Percentiles rank a stretch among this genome's conserved stretches.
phyloP scores from a whole-genome alignment of 2,888 invertebrate genomes.

The Lithodes maja region DNA sequence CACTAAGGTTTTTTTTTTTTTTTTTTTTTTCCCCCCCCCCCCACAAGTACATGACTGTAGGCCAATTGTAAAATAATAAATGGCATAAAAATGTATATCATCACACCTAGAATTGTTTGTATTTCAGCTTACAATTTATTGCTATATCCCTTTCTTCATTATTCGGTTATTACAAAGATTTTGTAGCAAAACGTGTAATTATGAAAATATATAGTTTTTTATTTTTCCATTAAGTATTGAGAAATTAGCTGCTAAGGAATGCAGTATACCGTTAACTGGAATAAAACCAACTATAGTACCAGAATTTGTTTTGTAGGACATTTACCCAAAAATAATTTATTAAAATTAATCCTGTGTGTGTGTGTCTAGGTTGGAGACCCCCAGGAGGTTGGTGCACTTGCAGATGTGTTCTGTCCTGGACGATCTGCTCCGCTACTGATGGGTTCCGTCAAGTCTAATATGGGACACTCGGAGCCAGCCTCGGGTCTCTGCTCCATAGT shows the following conservation, averaged over 20 bases:
- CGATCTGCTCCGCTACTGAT: slow-evolving; percentile 87
- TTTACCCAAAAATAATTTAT: too few relatives aligned
- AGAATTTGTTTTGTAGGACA: too few relatives aligned
- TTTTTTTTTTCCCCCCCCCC: too few relatives aligned
- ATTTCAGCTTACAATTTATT: not conserved
- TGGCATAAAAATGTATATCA: too few relatives aligned
- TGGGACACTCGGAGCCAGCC: slow-evolving; percentile 98
- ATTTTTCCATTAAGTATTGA: not conserved
- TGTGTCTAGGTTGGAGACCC: slow-evolving; percentile 89
- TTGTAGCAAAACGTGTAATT: not conserved
- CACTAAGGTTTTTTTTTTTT: slow-evolving; percentile 83
- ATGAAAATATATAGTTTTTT: not conserved
- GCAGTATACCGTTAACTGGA: too few relatives aligned
- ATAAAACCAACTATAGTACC: too few relatives aligned
- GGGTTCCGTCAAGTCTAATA: slow-evolving; percentile 98
- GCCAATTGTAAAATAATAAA: not conserved
- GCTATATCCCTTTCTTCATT: not conserved
- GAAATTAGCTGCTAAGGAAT: not conserved
- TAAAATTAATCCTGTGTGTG: not conserved
- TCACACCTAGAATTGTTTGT: too few relatives aligned
- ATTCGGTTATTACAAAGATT: not conserved
- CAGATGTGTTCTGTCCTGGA: slow-evolving; percentile 90
- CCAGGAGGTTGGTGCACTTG: slow-evolving; percentile 96
- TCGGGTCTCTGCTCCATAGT: slow-evolving; percentile 93
- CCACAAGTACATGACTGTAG: not conserved